These are phyloP conservation scores for Arrhamphus sclerolepis DNA, from an alignment of 2,797 vertebrate genomes.

Conservation along the genomic window DNA sequence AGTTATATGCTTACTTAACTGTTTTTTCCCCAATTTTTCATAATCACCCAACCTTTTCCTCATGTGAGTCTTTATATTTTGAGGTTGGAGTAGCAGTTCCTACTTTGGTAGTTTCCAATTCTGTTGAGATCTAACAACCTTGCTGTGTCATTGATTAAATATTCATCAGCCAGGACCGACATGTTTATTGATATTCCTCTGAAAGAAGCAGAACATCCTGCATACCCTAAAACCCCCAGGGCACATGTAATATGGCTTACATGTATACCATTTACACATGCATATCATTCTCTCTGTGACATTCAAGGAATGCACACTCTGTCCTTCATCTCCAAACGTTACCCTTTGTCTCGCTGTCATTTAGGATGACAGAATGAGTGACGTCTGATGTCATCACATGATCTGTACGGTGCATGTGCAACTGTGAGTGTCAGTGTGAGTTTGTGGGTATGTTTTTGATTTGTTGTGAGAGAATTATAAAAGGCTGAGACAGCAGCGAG, in stretches of 20 bases:
- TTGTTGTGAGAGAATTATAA: constrained; percentile 39
- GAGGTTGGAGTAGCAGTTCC: background rate
- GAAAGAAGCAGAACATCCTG: constrained; percentile 44
- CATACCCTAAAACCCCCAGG: constrained; percentile 23
- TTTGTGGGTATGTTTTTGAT: constrained; percentile 27
- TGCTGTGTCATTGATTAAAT: constrained; percentile 64
- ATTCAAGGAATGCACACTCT: constrained; percentile 23
- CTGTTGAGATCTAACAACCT: constrained; percentile 35
- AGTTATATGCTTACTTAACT: too few species aligned
- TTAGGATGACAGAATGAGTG: constrained; percentile 40
- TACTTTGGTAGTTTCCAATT: background rate
- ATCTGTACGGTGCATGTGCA: constrained; percentile 17
- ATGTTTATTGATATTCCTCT: constrained; percentile 47
- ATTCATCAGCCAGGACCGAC: constrained; percentile 46
- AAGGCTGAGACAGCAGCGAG: constrained; percentile 61
- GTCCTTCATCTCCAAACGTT: constrained; percentile 61
- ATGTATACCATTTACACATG: constrained; percentile 26
- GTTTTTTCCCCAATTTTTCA: too few species aligned
- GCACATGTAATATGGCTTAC: constrained; percentile 27
- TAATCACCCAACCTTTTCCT: too few species aligned
- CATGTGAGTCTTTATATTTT: background rate
- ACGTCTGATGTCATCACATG: constrained; percentile 43
- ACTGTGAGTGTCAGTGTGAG: constrained; percentile 4
- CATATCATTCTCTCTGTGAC: constrained; percentile 39
- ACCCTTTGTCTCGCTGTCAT: constrained; percentile 40